Evolutionary conservation across 2,113 vertebrate genomes (phyloP).

Genomic region (Chlorocebus sabaeus): DNA sequence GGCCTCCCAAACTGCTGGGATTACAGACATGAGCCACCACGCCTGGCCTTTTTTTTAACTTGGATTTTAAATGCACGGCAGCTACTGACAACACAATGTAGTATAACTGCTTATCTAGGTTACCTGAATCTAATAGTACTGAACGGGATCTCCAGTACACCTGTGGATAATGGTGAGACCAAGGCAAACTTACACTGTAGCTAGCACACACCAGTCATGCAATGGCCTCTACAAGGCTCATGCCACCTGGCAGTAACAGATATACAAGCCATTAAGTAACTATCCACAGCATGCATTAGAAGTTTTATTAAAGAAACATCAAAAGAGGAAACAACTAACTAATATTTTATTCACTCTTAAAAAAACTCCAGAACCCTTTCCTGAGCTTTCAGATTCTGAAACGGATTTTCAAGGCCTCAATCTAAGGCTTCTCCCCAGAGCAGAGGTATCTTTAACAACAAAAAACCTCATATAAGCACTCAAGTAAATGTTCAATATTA

Average conservation of each 20-base stretch:
- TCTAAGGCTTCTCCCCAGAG: not conserved
- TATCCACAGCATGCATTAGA: conserved; percentile 60
- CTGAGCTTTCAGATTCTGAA: conserved; percentile 35
- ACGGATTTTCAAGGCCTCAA: conserved; percentile 27
- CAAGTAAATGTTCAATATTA: conserved; percentile 9
- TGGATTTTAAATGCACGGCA: not conserved
- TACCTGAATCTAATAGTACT: conserved; percentile 33
- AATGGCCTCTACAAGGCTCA: conserved; percentile 52
- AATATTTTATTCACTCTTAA: conserved; percentile 36
- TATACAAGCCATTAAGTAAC: conserved; percentile 56
- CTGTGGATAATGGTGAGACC: not conserved
- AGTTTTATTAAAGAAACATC: conserved; percentile 55
- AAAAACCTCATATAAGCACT: not conserved
- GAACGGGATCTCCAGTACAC: conserved; percentile 10
- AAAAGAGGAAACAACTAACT: conserved; percentile 56
- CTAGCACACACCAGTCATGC: conserved; percentile 69
- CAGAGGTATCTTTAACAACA: conserved; percentile 1
- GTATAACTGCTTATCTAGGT: conserved; percentile 15
- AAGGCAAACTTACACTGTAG: not conserved
- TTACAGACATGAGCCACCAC: too few relatives aligned
- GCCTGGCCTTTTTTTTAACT: too few relatives aligned
- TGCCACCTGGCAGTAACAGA: conserved; percentile 50
- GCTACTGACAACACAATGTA: not conserved
- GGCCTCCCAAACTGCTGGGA: too few relatives aligned
- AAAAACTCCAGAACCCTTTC: conserved; percentile 20